A percentile compares a stretch with the other conserved stretches of the same genome.
phyloP scores from a whole-genome alignment of 2,113 vertebrate species.

The Grallaria varia region DNA sequence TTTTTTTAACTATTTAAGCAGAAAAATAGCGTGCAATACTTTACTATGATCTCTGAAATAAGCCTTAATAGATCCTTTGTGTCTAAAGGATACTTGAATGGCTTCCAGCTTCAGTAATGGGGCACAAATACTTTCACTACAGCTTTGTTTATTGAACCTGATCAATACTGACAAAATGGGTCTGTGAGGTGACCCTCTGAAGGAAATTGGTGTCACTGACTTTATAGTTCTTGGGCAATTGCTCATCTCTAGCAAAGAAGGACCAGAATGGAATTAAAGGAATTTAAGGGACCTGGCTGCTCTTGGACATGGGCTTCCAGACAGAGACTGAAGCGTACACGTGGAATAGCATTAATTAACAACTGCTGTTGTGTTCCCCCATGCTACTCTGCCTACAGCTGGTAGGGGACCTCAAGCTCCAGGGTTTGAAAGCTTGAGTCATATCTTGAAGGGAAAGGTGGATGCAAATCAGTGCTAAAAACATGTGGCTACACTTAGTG shows the following conservation, averaged over 20 bases:
- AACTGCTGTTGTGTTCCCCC: not conserved
- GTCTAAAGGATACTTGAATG: conserved; percentile 4
- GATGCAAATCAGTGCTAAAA: not conserved
- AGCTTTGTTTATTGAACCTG: not conserved
- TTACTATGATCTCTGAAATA: conserved; percentile 33
- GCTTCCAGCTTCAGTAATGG: conserved; percentile 7
- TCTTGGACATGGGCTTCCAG: not conserved
- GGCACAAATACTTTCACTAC: conserved; percentile 4
- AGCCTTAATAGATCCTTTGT: conserved; percentile 30
- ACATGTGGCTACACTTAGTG: not conserved
- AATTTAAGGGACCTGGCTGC: conserved; percentile 9
- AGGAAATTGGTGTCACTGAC: not conserved
- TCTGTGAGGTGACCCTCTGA: not conserved
- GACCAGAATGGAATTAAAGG: not conserved
- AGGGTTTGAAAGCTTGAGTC: not conserved
- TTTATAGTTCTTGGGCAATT: not conserved
- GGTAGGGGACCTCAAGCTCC: not conserved
- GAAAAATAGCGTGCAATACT: conserved; percentile 31
- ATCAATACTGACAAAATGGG: conserved; percentile 1
- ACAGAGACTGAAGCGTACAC: accelerated
- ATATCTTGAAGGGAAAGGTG: not conserved
- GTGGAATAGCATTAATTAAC: not conserved
- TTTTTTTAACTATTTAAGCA: conserved; percentile 20
- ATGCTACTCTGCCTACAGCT: not conserved
- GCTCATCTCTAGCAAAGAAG: not conserved